Evolutionary conservation across 23 tunicate species (phyloP), one percentile per base, ranked within the genome.

Genomic region (Styela clava): DNA sequence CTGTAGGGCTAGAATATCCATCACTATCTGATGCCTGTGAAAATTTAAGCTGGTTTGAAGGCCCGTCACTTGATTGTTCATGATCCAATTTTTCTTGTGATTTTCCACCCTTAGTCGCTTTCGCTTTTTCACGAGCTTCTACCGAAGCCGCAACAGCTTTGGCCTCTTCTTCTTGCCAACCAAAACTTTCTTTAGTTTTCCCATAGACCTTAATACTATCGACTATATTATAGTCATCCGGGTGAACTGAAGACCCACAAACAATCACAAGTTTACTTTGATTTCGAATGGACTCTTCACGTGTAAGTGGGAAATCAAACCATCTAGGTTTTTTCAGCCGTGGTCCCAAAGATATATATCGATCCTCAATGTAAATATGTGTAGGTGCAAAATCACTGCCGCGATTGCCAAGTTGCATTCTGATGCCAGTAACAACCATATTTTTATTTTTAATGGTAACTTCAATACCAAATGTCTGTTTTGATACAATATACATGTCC

Each of bases 231-330:
- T 85, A 79, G 67, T 86, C 90, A 23, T 83, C 86, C 3, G 86
- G 88, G 61, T 86, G 84, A 52, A 82, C 97, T 2, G 97, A 91
- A 16, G 88, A 69, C 12, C 91, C 88, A 77, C 85, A 83, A 1
- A 73, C 68, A 35, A 91, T 56, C 31, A 79, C 35, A 52, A 91
- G 52, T 88, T 91, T 32, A 29, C 64, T 62, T 5, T 31, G 24
- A 28, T n/a, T 64, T 2, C 61, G 68, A 34, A 93, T 69, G 0
- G 93, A 87, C 67, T 96, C 99, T 1, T 84, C 83, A 63, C 90
- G 71, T 9, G 99, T 87, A 63, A 96, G 74, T 3, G 97, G 97
- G 0, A 96, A 24, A 73, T 96, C 99, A 56, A 91, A 88, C 99
- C 99, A 96, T 29, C 93, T 44, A 0, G 95, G 86, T 68, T 86